Percentiles rank a stretch among this genome's conserved stretches.
Conservation (phyloP, 1,140 invertebrate genomes). For the Lepidotrigona ventralis region DNA sequence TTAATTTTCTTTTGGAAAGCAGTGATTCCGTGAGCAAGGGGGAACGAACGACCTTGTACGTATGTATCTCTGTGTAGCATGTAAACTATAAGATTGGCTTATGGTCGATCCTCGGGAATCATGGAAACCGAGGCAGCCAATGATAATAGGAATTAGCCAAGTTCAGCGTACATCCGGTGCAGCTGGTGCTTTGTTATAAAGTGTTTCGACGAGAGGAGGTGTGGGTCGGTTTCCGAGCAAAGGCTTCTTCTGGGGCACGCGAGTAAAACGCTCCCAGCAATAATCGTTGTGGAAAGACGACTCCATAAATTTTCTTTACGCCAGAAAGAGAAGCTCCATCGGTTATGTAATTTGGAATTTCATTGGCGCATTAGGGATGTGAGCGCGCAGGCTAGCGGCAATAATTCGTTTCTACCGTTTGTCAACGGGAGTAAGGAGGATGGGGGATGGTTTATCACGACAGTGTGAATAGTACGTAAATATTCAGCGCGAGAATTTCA, state of each 20-base stretch:
- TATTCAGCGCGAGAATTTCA: background rate
- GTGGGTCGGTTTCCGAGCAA: background rate
- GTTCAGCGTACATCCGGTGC: conserved; percentile 14
- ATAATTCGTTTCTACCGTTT: background rate
- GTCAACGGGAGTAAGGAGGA: too few species aligned
- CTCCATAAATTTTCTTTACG: conserved; percentile 24
- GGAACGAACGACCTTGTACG: background rate
- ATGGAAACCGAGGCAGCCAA: conserved; percentile 2
- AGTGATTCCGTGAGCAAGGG: background rate
- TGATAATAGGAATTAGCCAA: conserved; percentile 36
- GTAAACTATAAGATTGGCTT: conserved; percentile 1
- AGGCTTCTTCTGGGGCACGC: background rate
- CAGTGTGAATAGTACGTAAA: background rate
- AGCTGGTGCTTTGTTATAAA: conserved; percentile 9
- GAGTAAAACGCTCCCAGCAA: background rate
- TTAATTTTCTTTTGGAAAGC: too few species aligned
- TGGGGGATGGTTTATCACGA: background rate
- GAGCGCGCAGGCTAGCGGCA: background rate
- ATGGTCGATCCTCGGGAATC: conserved; percentile 4
- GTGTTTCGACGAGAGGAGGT: background rate
- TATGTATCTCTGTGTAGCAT: background rate
- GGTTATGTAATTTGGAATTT: conserved; percentile 28
- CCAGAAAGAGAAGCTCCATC: background rate
- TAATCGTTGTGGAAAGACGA: background rate
- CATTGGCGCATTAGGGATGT: background rate